Evolutionary conservation across 2,113 vertebrate genomes (phyloP).

Genomic region (Anoura caudifer): DNA sequence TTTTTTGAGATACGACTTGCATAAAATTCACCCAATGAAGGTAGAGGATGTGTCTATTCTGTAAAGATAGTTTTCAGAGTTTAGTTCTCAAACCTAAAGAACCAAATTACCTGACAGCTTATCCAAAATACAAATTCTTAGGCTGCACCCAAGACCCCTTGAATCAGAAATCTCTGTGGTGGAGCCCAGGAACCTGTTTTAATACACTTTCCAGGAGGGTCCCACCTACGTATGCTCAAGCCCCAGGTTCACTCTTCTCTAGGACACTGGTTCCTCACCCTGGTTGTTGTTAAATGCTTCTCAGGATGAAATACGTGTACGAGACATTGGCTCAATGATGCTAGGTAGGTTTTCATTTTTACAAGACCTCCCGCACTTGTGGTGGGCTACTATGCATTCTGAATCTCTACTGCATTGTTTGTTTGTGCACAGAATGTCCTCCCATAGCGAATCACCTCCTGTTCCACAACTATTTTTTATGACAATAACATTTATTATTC

Average conservation of each 20-base stretch:
- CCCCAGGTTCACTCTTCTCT: background rate
- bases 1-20: background rate
- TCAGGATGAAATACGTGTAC: background rate
- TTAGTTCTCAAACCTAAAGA: background rate
- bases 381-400: background rate
- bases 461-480: background rate
- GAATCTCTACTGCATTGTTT: background rate
- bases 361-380: background rate
- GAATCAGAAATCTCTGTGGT: background rate
- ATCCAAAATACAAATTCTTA: background rate
- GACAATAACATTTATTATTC: background rate
- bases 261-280: background rate
- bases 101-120: background rate
- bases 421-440: background rate
- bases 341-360: background rate
- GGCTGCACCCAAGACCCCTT: background rate
- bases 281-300: background rate
- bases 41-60: background rate
- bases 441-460: background rate
- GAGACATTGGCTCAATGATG: background rate
- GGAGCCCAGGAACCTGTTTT: background rate
- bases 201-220: background rate
- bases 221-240: background rate
- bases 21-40: background rate
- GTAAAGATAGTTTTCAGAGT: background rate